A percentile compares a stretch with the other conserved stretches of the same genome.
Conservation (phyloP, 1,140 invertebrate genomes). For the Lepidurus apus region DNA sequence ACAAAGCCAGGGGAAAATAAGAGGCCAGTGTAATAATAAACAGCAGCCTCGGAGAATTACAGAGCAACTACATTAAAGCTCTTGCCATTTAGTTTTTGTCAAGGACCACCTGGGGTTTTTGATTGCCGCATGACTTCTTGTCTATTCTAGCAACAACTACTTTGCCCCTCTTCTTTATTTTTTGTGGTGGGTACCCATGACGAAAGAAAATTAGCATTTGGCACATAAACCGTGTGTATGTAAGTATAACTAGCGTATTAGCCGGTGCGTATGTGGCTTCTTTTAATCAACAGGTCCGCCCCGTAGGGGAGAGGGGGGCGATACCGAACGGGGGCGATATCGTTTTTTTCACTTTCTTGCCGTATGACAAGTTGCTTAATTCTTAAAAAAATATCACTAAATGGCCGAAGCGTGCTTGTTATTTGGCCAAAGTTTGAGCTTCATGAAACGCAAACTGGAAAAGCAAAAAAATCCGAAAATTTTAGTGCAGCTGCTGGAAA, state of each 20-base stretch:
- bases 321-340: too few species aligned
- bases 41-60: not conserved
- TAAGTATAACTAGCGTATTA: not conserved
- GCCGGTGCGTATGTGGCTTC: too few species aligned
- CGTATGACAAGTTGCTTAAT: too few species aligned
- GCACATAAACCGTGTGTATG: not conserved
- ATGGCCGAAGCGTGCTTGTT: too few species aligned
- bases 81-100: not conserved
- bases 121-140: not conserved
- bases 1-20: not conserved
- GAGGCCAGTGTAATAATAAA: not conserved
- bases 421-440: too few species aligned
- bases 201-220: not conserved
- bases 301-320: too few species aligned
- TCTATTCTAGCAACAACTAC: not conserved
- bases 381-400: too few species aligned
- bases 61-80: slow-evolving; percentile 1
- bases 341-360: too few species aligned
- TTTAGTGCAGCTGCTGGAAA: too few species aligned
- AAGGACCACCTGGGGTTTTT: not conserved
- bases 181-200: not conserved
- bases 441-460: too few species aligned
- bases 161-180: not conserved
- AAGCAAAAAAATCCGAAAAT: too few species aligned
- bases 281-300: not conserved